Percentiles rank a stretch among this genome's conserved stretches.
phyloP scores from a whole-genome alignment of 2,113 vertebrate species.

The Scophthalmus maximus region DNA sequence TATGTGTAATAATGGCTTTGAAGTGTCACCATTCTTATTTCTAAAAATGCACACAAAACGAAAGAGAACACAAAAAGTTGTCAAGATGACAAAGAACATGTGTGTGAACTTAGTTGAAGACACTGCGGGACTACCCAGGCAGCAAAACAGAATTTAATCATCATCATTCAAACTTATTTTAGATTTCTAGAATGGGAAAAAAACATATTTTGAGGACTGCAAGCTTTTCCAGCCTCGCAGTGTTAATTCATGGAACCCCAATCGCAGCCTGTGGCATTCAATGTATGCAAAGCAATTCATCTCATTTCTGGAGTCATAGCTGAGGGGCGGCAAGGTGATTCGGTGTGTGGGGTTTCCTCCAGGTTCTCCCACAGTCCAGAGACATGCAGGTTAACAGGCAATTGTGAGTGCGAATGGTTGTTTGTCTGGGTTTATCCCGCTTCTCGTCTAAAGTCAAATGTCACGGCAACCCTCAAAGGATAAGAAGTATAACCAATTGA shows the following conservation, averaged over 20 bases:
- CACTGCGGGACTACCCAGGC: background rate
- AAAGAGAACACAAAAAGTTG: background rate
- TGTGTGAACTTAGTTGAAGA: background rate
- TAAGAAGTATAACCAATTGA: too few relatives aligned
- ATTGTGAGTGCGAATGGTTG: too few relatives aligned
- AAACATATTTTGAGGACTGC: too few relatives aligned
- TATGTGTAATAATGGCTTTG: too few relatives aligned
- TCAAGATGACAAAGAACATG: background rate
- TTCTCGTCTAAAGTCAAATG: too few relatives aligned
- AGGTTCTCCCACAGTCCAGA: background rate
- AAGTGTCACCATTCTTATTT: background rate
- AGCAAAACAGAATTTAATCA: background rate
- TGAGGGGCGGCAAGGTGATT: background rate
- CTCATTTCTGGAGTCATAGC: constrained; percentile 14
- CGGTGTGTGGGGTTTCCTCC: background rate
- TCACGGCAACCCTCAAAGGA: too few relatives aligned
- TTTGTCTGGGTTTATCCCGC: too few relatives aligned
- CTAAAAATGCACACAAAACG: background rate
- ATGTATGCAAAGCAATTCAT: constrained; percentile 4
- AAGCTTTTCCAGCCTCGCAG: too few relatives aligned
- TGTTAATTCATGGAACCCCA: too few relatives aligned
- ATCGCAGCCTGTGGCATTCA: constrained; percentile 22
- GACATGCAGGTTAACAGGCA: background rate
- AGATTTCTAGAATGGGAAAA: background rate
- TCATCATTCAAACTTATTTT: background rate